These are phyloP conservation scores for Pammene fasciana DNA, from an alignment of 2,888 invertebrate genomes.

Conservation along the genomic window DNA sequence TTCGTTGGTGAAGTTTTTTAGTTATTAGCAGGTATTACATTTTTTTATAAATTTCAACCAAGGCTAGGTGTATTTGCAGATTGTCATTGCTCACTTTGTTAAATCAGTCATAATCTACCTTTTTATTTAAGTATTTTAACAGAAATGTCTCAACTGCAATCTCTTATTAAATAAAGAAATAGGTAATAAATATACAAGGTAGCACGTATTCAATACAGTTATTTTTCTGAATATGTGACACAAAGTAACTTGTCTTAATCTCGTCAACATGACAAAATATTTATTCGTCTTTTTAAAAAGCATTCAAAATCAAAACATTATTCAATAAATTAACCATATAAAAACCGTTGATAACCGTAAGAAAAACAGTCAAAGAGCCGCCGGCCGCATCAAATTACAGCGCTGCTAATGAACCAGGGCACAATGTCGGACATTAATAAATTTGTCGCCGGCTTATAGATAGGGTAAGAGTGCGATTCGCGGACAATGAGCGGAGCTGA, in stretches of 20 bases:
- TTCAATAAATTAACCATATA: slow-evolving; percentile 27
- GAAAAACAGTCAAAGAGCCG: slow-evolving; percentile 41
- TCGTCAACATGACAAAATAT: neutral
- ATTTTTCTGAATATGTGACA: too few relatives aligned
- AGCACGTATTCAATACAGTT: too few relatives aligned
- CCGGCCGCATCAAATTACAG: slow-evolving; percentile 69
- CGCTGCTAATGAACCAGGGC: slow-evolving; percentile 71
- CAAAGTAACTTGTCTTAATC: too few relatives aligned
- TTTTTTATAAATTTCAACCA: neutral
- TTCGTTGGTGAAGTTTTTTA: neutral
- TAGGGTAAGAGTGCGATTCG: slow-evolving; percentile 74
- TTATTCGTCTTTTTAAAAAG: neutral
- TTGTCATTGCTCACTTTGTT: too few relatives aligned
- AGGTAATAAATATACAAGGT: too few relatives aligned
- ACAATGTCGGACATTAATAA: slow-evolving; percentile 77
- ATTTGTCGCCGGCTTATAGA: slow-evolving; percentile 80
- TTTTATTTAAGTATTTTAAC: too few relatives aligned
- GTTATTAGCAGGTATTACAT: neutral
- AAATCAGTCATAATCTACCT: too few relatives aligned
- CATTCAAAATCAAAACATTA: slow-evolving; percentile 19
- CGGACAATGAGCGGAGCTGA: slow-evolving; percentile 78
- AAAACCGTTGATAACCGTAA: slow-evolving; percentile 36
- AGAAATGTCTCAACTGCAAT: too few relatives aligned
- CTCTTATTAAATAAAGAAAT: too few relatives aligned
- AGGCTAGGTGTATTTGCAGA: neutral